Evolutionary conservation across 2,888 invertebrate species (phyloP), one percentile per base, ranked within the genome.

Genomic region (Noctua janthe): DNA sequence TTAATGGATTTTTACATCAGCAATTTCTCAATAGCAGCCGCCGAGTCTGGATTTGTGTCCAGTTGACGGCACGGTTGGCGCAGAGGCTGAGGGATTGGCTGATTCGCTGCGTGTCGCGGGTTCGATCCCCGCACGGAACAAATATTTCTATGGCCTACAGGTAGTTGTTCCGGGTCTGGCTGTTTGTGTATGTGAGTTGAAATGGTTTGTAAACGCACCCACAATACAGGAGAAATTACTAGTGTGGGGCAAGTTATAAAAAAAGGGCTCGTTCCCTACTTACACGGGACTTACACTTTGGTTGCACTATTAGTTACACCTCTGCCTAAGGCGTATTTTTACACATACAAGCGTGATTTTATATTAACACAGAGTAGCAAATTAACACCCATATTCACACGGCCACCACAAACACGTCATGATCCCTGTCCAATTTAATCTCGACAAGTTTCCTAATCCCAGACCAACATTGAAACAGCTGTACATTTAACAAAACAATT

Each of bases 401-500:
- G 20, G 35, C 51, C 39, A 2, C 13, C 47, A 35, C 39, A 72
- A 49, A 56, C 15, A 70, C 39, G 20, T 5, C 66, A 35, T 10
- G 23, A 51, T 29, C 35, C 17, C 49, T n/a, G 49, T 75, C 13
- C 17, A 70, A 59, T 80, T 67, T 15, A 70, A 72, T 59, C 43
- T 47, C 15, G 29, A 47, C 81, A 71, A 70, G 23, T 73, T 54
- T 59, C 64, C 10, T 51, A 54, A 84, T 66, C 51, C 47, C 72
- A 56, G 13, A 54, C 39, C 39, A 39, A 80, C 29, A 80, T 51
- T 51, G 23, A 17, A 62, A 76, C 56, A 54, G 54, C 47, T 71
- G 17, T 83, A 54, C 64, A 82, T 71, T 29, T 47, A 66, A 74
- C 78, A 47, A 82, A 79, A 83, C 76, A 80, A 83, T 83, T 80